Evolutionary conservation across 2,797 vertebrate genomes (phyloP).

Genomic region (Apogon talboti): DNA sequence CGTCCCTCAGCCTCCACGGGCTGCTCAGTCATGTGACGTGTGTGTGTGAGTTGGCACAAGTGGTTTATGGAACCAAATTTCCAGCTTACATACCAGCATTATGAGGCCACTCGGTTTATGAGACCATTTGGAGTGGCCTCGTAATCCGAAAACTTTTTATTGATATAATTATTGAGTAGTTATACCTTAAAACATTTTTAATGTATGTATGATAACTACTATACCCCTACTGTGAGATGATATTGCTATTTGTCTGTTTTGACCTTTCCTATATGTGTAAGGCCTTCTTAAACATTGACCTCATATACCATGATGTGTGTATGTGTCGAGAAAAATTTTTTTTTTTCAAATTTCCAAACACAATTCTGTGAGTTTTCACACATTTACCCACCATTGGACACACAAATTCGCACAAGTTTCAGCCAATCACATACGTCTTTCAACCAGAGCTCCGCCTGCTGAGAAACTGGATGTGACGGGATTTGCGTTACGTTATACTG

Average conservation of each 20-base stretch:
- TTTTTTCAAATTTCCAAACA: too few relatives aligned
- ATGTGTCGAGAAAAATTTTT: background rate
- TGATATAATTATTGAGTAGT: conserved; percentile 3
- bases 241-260: background rate
- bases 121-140: background rate
- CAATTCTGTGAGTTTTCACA: background rate
- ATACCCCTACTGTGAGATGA: too few relatives aligned
- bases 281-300: background rate
- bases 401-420: background rate
- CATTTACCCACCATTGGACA: background rate
- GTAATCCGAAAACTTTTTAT: background rate
- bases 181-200: too few relatives aligned
- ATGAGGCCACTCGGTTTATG: too few relatives aligned
- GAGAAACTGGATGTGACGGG: too few relatives aligned
- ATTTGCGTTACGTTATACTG: too few relatives aligned
- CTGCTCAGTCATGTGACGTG: too few relatives aligned
- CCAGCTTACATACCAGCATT: background rate
- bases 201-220: too few relatives aligned
- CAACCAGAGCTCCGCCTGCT: too few relatives aligned
- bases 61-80: background rate
- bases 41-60: too few relatives aligned
- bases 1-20: too few relatives aligned
- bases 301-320: conserved; percentile 6
- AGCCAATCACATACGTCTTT: too few relatives aligned
- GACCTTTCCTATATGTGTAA: background rate